Conservation (phyloP, 2,888 invertebrate species). For the Macaria notata region DNA sequence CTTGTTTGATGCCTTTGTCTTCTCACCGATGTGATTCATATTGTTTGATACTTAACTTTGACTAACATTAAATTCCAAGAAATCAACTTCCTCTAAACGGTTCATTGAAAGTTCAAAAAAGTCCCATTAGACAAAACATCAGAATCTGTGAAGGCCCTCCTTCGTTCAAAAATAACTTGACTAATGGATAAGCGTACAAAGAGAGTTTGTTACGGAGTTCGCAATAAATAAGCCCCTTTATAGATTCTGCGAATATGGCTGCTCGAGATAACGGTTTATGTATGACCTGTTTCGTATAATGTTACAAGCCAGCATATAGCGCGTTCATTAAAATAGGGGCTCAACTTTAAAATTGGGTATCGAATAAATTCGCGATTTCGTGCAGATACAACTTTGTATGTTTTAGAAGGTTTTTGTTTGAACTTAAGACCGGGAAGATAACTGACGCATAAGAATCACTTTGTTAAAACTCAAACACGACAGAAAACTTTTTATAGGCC, state of each 20-base stretch:
- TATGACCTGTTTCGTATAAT: conserved; percentile 12
- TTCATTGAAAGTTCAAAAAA: no score
- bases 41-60: no score
- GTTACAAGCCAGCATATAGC: conserved; percentile 17
- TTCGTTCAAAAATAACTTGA: conserved; percentile 15
- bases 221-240: conserved; percentile 19
- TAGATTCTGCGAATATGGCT: conserved; percentile 18
- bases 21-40: no score
- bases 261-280: conserved; percentile 11
- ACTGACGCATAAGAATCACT: no score
- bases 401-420: no score
- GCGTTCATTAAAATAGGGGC: conserved; percentile 17
- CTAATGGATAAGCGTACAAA: conserved; percentile 19
- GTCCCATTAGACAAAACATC: no score
- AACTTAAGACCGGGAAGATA: no score
- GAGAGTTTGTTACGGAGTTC: conserved; percentile 20
- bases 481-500: no score
- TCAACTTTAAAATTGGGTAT: conserved; percentile 24
- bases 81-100: no score
- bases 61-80: no score
- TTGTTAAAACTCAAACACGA: no score
- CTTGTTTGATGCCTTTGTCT: no score
- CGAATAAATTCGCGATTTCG: not conserved
- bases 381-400: not conserved
- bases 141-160: not conserved